phyloP scores from a whole-genome alignment of 2,888 invertebrate genomes.

The Drosophila eohydei region DNA sequence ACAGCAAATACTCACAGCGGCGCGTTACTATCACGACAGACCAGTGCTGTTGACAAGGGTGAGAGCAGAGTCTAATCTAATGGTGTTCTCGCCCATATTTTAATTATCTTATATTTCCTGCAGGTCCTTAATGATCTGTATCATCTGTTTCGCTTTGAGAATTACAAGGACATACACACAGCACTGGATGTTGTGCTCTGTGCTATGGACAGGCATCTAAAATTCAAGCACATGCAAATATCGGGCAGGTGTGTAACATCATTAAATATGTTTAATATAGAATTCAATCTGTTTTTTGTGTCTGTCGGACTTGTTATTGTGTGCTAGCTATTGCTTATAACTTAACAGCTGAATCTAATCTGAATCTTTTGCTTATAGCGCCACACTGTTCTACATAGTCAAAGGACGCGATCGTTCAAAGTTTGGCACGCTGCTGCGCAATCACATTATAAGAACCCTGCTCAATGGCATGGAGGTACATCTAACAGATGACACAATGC shows the following conservation, averaged over 20 bases:
- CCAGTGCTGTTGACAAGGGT: conserved; percentile 90
- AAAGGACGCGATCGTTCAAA: conserved; percentile 92
- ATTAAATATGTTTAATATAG: neutral
- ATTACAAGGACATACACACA: conserved; percentile 90
- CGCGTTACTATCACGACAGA: conserved; percentile 92
- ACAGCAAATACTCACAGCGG: conserved; percentile 94
- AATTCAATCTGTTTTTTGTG: neutral
- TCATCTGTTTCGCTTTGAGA: conserved; percentile 93
- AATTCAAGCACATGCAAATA: conserved; percentile 96
- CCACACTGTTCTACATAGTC: conserved; percentile 97
- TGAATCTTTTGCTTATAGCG: conserved; percentile 86
- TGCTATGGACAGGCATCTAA: conserved; percentile 95
- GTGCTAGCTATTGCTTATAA: neutral
- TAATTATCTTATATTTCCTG: neutral
- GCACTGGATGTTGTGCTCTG: conserved; percentile 93
- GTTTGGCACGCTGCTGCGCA: conserved; percentile 90
- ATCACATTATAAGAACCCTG: conserved; percentile 92
- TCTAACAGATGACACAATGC: conserved; percentile 95
- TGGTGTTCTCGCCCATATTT: no score
- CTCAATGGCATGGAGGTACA: conserved; percentile 96
- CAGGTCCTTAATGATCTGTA: conserved; percentile 96
- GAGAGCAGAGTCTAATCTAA: conserved; percentile 16
- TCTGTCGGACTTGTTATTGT: neutral
- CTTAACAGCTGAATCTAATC: neutral
- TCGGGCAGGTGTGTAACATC: conserved; percentile 89